Conservation (phyloP, 2,797 vertebrate genomes). For the Trachurus trachurus region DNA sequence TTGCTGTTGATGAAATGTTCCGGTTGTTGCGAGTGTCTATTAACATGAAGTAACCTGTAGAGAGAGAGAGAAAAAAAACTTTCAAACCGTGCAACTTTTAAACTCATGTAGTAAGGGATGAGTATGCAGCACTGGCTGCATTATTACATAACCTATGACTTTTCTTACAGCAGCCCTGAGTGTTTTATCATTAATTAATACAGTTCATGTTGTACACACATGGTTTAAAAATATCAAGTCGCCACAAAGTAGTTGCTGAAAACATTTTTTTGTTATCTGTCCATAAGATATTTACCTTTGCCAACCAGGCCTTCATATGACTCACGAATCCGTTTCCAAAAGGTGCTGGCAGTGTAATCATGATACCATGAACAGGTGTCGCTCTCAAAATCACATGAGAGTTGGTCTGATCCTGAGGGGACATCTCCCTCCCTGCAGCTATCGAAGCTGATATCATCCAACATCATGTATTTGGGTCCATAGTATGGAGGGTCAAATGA, state of each 20-base stretch:
- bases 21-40: slow-evolving; percentile 7
- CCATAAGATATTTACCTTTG: slow-evolving; percentile 61
- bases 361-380: slow-evolving; percentile 84
- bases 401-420: slow-evolving; percentile 75
- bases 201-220: not conserved
- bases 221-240: not conserved
- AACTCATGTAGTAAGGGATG: not conserved
- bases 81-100: not conserved
- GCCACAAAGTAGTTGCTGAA: not conserved
- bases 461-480: slow-evolving; percentile 57
- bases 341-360: slow-evolving; percentile 70
- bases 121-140: not conserved
- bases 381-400: slow-evolving; percentile 85
- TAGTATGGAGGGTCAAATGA: accelerated
- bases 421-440: slow-evolving; percentile 78
- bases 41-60: slow-evolving; percentile 78
- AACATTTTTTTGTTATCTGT: not conserved
- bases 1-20: slow-evolving; percentile 67
- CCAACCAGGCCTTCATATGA: slow-evolving; percentile 28
- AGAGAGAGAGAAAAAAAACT: not conserved
- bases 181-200: not conserved
- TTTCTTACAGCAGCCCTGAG: not conserved
- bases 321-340: slow-evolving; percentile 67
- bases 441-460: slow-evolving; percentile 83
- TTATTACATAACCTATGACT: not conserved